Evolutionary conservation across 2,113 vertebrate genomes (phyloP).

Genomic region (Willisornis vidua): DNA sequence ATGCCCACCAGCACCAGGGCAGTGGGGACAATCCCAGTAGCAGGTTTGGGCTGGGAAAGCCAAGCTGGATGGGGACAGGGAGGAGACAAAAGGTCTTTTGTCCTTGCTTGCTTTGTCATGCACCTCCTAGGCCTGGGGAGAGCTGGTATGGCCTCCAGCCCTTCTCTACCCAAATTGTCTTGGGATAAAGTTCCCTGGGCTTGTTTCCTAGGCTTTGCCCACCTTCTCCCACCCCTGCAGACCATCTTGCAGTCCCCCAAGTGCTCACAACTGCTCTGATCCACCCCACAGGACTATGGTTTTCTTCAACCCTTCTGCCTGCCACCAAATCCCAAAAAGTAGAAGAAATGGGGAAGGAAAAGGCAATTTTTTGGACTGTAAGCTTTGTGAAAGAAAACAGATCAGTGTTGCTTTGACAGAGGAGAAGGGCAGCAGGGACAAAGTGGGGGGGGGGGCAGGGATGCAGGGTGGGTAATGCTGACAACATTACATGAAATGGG

Average conservation of each 20-base stretch:
- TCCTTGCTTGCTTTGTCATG: neutral
- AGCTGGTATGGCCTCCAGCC: neutral
- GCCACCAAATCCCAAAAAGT: neutral
- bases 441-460: neutral
- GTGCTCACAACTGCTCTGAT: neutral
- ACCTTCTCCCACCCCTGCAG: neutral
- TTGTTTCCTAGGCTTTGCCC: neutral
- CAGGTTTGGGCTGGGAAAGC: neutral
- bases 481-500: accelerated
- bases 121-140: neutral
- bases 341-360: neutral
- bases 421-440: neutral
- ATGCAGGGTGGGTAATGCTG: neutral
- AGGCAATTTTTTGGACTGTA: too few relatives aligned
- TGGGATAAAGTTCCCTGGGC: neutral
- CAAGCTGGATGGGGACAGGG: neutral
- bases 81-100: neutral
- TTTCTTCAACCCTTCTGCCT: neutral
- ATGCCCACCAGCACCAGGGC: accelerated
- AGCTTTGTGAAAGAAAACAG: neutral
- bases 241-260: neutral
- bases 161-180: neutral
- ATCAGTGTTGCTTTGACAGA: neutral
- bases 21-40: accelerated
- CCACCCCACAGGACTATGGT: accelerated